phyloP scores from a whole-genome alignment of 2,888 invertebrate genomes.

The Agriotes lineatus region DNA sequence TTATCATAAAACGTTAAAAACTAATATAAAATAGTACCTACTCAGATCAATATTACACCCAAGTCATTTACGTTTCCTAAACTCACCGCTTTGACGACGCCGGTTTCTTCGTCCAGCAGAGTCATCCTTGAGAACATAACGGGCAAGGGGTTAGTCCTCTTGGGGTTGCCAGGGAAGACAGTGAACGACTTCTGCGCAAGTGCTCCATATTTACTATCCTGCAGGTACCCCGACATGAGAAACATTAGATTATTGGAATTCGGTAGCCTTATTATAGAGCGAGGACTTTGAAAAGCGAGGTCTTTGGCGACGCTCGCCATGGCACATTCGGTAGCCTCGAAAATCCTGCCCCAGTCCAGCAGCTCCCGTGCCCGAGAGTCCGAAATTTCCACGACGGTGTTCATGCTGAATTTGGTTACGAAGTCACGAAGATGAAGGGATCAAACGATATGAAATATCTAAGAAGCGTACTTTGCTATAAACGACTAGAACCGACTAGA shows the following conservation, averaged over 20 bases:
- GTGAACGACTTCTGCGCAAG: conserved; percentile 69
- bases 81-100: conserved; percentile 64
- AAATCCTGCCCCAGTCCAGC: conserved; percentile 63
- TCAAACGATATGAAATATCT: no score
- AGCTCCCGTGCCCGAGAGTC: conserved; percentile 59
- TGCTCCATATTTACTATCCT: conserved; percentile 52
- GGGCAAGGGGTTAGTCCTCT: conserved; percentile 32
- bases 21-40: no score
- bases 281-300: conserved; percentile 59
- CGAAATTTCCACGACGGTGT: no score
- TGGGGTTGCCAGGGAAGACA: conserved; percentile 61
- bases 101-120: conserved; percentile 65
- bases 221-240: conserved; percentile 67
- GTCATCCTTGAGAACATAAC: no score
- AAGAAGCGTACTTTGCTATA: no score
- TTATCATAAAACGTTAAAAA: no score
- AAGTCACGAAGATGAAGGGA: no score
- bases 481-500: no score
- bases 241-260: conserved; percentile 55
- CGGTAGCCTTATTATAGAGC: conserved; percentile 56
- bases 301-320: conserved; percentile 58
- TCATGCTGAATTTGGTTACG: no score
- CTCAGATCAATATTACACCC: no score
- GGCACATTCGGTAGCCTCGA: conserved; percentile 63
- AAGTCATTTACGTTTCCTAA: no score